Percentiles rank a stretch among this genome's conserved stretches.
phyloP scores from a whole-genome alignment of 2,888 invertebrate species.

The Erebia epiphron region DNA sequence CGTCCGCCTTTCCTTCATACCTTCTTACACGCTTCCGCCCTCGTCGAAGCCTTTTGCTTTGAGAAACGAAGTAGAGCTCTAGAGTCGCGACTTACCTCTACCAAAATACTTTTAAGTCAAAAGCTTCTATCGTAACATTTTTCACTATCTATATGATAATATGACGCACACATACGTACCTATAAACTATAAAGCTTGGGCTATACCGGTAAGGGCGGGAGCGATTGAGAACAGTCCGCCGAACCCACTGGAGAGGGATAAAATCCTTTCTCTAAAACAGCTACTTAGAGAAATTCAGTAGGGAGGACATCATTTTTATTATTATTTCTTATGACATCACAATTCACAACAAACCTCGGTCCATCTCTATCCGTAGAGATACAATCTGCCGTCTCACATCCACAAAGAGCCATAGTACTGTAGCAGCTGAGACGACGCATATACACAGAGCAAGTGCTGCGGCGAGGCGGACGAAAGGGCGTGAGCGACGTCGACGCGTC shows the following conservation, averaged over 20 bases:
- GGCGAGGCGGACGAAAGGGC: constrained; percentile 82
- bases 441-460: constrained; percentile 84
- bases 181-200: too few relatives aligned
- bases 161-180: too few relatives aligned
- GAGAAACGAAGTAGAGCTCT: background rate
- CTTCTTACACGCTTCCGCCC: background rate
- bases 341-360: constrained; percentile 80
- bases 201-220: too few relatives aligned
- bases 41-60: background rate
- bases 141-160: background rate
- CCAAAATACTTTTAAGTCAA: background rate
- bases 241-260: background rate
- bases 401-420: constrained; percentile 86
- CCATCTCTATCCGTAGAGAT: constrained; percentile 84
- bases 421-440: constrained; percentile 85
- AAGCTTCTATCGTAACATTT: background rate
- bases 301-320: background rate
- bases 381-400: constrained; percentile 86
- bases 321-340: background rate
- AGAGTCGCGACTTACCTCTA: background rate
- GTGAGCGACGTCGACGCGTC: constrained; percentile 67
- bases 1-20: too few relatives aligned
- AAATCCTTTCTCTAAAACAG: background rate
- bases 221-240: background rate
- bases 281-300: background rate